Base-by-base conservation (phyloP, 2,888 invertebrate genomes). In the Drosophila subquinaria region DNA sequence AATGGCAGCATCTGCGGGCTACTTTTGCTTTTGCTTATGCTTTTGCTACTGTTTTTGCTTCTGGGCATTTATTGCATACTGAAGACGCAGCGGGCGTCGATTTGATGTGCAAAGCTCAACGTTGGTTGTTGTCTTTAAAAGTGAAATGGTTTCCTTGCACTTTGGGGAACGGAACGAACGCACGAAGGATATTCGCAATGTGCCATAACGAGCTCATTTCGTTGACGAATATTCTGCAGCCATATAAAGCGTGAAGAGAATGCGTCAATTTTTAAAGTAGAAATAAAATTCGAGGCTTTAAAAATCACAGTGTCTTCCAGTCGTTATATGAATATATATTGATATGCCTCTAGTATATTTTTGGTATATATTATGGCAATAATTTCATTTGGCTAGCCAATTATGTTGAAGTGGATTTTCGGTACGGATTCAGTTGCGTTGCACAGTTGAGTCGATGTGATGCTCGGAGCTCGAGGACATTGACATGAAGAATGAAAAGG, bases 311-410 rank as follows among this genome's bases (percentile, higher is more conserved):
- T 52, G 52, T 52, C 15, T 42, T 0, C 10, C 6, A 47, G 35
- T 36, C 23, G 20, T 1, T 35, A n/a, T 45, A 38, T 56, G 60
- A 27, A 27, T 5, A 5, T 27, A 5, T 57, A 57, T 59, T 40
- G 45, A 51, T 6, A n/a, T 57, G 27, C 35, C 48, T 10, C 23
- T 10, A 13, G 51, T 35, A 42, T 61, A 53, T 63, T 65, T 66
- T 78, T 69, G 55, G 62, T 69, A 72, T 73, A 83, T 66, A 59
- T 81, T 67, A 51, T 82, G 76, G 80, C 67, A 57, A 82, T 76
- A 70, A 76, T 82, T 86, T 79, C 56, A 71, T 82, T 85, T 73
- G 73, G 30, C 45, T 57, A 23, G 43, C 47, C 27, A 57, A 57
- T n/a, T 45, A 43, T 56, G 53, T 8, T 43, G 38, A 59, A 76